Base-by-base conservation (phyloP, 2,113 vertebrate species). In the Sterna hirundo region DNA sequence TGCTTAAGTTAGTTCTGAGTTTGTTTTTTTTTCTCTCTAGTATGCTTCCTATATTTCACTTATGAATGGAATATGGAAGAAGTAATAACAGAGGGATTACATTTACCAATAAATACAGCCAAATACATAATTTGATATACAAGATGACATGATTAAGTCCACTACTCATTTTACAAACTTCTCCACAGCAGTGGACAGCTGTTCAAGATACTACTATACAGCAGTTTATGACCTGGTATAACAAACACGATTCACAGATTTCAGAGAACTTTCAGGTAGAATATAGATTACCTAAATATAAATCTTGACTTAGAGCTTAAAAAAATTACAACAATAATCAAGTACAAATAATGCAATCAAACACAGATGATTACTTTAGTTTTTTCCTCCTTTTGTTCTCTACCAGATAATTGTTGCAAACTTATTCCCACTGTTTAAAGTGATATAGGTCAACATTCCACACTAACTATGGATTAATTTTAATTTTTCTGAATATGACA, bases 1-100 rank as follows among this genome's bases (percentile, higher is more conserved):
- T 34, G 19, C n/a, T 66, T 82, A 70, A 46, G 15, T 74, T 55
- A 85, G 21, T 79, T 91, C 47, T 79, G 38, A 93, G 26, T 61
- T 61, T 36, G 22, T 25, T 22, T 5, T 0, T 2, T 47, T 8
- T 34, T 40, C 1, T 20, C 4, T 19, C 23, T 23, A 16, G 18
- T 71, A 47, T 85, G 49, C 51, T 75, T 60, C 15, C 34, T 12
- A n/a, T 3, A 15, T 78, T 55, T 66, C 16, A 82, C 54, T 76
- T 86, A 49, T 25, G 87, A 75, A 82, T 18, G 6, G 29, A 79
- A 52, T 44, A 70, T 17, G 16, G 23, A 46, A 51, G n/a, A 47
- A 58, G 25, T 29, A 84, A 52, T 49, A 11, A n/a, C 34, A 80
- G 23, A 86, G 75, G 8, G 34, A 80, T 47, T 83, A 52, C 4